Evolutionary conservation across 2,888 invertebrate genomes (phyloP).

Genomic region (Eristalis tenax): DNA sequence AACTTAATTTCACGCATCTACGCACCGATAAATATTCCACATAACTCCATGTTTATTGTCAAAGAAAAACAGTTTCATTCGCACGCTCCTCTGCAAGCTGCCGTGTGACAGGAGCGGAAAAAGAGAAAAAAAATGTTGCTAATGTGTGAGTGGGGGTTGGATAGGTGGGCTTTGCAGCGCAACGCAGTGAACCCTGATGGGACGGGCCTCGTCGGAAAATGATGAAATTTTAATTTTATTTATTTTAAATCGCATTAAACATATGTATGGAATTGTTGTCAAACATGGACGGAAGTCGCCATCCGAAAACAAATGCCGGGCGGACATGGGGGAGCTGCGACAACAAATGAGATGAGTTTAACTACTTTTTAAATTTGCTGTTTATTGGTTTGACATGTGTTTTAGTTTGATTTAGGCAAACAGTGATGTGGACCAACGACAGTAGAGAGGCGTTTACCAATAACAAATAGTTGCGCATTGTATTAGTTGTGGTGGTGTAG

Average conservation of each 20-base stretch:
- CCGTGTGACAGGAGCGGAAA: too few relatives aligned
- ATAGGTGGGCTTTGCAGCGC: too few relatives aligned
- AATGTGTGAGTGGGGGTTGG: neutral
- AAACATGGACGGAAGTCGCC: constrained; percentile 39
- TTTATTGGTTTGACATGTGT: neutral
- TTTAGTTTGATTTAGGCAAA: neutral
- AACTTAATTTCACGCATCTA: constrained; percentile 54
- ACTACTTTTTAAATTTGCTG: neutral
- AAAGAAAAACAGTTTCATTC: constrained; percentile 45
- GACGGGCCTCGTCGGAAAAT: constrained; percentile 20
- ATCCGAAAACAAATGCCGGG: too few relatives aligned
- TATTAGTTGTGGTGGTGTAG: too few relatives aligned
- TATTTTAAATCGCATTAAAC: constrained; percentile 53
- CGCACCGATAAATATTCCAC: constrained; percentile 41
- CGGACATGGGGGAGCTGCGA: neutral
- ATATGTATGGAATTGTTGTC: constrained; percentile 29
- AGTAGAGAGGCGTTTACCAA: neutral
- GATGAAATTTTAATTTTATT: constrained; percentile 64
- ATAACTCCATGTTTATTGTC: constrained; percentile 42
- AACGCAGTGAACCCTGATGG: too few relatives aligned
- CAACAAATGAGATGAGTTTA: neutral
- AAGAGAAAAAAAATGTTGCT: neutral
- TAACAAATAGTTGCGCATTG: neutral
- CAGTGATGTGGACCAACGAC: neutral
- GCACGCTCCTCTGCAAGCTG: neutral